A percentile compares a stretch with the other conserved stretches of the same genome.
These are phyloP conservation scores for Caranx melampygus DNA, from an alignment of 2,113 vertebrate genomes.

Conservation along the genomic window DNA sequence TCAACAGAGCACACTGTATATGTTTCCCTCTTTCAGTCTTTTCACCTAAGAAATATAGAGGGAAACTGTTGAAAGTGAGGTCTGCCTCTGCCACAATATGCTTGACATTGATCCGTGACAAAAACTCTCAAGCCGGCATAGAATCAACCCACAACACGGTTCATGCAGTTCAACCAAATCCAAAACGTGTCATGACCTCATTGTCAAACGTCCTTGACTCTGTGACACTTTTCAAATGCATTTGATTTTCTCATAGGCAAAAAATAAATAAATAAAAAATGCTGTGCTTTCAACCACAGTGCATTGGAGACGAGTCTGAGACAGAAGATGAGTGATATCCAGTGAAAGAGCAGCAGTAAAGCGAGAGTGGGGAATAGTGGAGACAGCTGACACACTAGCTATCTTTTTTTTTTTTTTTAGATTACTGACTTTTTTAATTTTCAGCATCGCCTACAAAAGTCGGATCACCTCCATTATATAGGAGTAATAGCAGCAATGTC, in stretches of 20 bases:
- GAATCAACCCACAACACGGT: background rate
- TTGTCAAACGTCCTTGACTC: too few species aligned
- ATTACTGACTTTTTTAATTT: too few species aligned
- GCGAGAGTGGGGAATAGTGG: background rate
- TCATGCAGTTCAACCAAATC: too few species aligned
- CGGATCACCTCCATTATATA: too few species aligned
- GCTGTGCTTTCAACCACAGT: background rate
- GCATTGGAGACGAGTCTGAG: constrained; percentile 10
- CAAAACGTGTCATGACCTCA: background rate
- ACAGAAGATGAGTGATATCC: constrained; percentile 12
- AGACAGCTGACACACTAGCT: background rate
- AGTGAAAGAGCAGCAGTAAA: background rate
- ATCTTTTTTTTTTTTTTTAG: too few species aligned
- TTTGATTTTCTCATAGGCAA: background rate
- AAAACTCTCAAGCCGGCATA: too few species aligned
- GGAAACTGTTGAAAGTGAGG: background rate
- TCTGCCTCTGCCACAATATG: background rate
- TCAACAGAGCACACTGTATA: background rate
- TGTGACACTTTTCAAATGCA: too few species aligned
- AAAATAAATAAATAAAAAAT: background rate
- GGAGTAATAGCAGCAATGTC: too few species aligned
- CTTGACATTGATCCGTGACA: background rate
- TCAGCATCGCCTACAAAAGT: background rate
- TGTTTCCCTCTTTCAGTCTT: background rate
- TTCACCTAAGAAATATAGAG: background rate